Evolutionary conservation across 1,140 invertebrate species (phyloP).

Genomic region (Hypothenemus hampei): DNA sequence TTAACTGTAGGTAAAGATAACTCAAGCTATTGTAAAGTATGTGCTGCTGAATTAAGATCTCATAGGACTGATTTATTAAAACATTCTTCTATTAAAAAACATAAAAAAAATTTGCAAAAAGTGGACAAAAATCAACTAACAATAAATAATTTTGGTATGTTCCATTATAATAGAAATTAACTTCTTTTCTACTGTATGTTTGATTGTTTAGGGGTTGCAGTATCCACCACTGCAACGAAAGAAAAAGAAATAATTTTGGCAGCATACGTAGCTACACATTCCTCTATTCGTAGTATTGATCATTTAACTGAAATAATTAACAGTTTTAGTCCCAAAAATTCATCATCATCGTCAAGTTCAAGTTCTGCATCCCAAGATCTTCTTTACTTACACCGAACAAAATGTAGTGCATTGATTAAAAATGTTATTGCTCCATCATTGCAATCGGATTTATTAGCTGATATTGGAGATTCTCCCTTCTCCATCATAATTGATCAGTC

Average conservation of each 20-base stretch:
- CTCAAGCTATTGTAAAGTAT: too few species aligned
- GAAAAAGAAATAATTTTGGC: conserved; percentile 12
- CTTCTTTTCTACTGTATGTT: too few species aligned
- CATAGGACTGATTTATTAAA: too few species aligned
- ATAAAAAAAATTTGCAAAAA: too few species aligned
- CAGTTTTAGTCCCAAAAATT: neutral
- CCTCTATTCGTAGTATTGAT: conserved; percentile 2
- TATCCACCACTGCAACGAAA: neutral
- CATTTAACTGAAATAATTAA: conserved; percentile 9
- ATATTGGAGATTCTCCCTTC: conserved; percentile 6
- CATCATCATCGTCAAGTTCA: neutral
- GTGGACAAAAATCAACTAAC: too few species aligned
- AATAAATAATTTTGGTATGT: too few species aligned
- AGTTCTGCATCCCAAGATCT: neutral
- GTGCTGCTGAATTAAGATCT: too few species aligned
- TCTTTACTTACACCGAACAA: conserved; percentile 5
- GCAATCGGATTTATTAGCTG: neutral
- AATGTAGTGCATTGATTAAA: conserved; percentile 10
- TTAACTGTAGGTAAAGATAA: too few species aligned
- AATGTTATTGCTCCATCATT: conserved; percentile 5
- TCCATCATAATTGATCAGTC: conserved; percentile 16
- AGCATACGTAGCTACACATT: neutral
- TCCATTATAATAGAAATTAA: too few species aligned
- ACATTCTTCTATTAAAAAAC: too few species aligned
- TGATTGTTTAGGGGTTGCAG: neutral